phyloP scores from a whole-genome alignment of 2,888 invertebrate genomes.

The Alviniconcha strummeri region DNA sequence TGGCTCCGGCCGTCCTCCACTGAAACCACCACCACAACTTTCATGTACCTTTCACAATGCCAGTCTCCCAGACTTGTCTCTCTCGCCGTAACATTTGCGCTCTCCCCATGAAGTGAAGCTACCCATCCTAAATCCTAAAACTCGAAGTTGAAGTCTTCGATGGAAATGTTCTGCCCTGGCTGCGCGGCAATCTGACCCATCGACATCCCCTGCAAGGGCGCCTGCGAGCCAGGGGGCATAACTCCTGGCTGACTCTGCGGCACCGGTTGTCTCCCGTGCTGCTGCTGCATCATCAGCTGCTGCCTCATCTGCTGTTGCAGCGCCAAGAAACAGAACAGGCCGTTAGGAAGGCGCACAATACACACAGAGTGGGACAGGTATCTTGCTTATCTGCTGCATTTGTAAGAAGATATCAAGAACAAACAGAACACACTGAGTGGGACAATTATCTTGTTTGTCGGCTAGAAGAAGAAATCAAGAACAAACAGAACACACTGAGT shows the following conservation, averaged over 20 bases:
- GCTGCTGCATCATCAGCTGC: slow-evolving; percentile 41
- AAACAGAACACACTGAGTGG: background rate
- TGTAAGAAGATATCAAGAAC: background rate
- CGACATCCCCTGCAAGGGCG: slow-evolving; percentile 38
- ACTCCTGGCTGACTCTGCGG: slow-evolving; percentile 42
- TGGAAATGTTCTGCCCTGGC: slow-evolving; percentile 38
- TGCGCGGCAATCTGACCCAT: slow-evolving; percentile 45
- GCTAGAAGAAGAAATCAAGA: background rate
- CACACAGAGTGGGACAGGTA: background rate
- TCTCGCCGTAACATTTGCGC: background rate
- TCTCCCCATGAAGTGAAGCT: background rate
- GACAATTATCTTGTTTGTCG: background rate
- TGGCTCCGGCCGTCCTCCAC: background rate
- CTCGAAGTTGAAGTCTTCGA: slow-evolving; percentile 45
- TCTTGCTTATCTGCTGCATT: too few species aligned
- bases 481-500: background rate
- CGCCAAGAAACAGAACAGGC: background rate
- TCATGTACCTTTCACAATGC: background rate
- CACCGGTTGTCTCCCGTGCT: slow-evolving; percentile 39
- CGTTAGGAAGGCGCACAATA: slow-evolving; percentile 1
- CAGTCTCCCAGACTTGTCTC: background rate
- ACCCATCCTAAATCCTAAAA: slow-evolving; percentile 15
- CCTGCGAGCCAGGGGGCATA: slow-evolving; percentile 39
- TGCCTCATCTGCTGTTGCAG: slow-evolving; percentile 36
- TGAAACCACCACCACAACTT: background rate